Evolutionary conservation across 2,113 vertebrate species (phyloP), one percentile per base, ranked within the genome.

Genomic region (Ginglymostoma cirratum): DNA sequence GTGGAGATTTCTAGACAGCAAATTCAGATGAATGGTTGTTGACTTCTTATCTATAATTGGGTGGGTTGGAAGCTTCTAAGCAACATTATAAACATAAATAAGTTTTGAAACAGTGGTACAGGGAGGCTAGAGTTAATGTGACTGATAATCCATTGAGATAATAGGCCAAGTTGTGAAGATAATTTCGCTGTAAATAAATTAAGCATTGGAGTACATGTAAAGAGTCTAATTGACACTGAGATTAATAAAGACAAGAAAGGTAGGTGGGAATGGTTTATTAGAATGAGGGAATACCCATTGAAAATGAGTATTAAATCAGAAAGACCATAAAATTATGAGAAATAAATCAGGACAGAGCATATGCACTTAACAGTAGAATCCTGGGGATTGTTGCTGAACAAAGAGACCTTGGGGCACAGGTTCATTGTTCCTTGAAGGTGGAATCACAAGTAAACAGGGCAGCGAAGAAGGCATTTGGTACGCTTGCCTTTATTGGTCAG

Each of bases 81-180:
- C 12, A 90, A 90, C 30, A 90, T 90, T 90, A n/a, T 65, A 90
- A 65, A 90, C 52, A 34, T 90, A 90, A 65, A 90, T 55, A 90
- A 90, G 14, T 65, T 65, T 65, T 90, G 15, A 65, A 55, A 65
- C 14, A 55, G 12, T 90, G 87, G 87, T 34, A 90, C 61, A 90
- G 52, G 30, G 30, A n/a, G 52, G 52, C 30, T 65, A 61, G 52
- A 30, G 55, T 34, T 65, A n/a, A 90, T 65, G 61, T 90, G 55
- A 55, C 55, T 90, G 27, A 65, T 65, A n/a, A n/a, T 90, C 15
- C 30, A 55, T 19, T 34, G 55, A 55, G 48, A 48, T 27, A 24
- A 87, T 24, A 30, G 85, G 21, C 0, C 10, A 87, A 24, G 85
- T 55, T 87, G 10, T 52, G 55, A 89, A 89, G 38, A 30, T 48